A percentile compares a stretch with the other conserved stretches of the same genome.
phyloP scores from a whole-genome alignment of 2,888 invertebrate genomes.

The Aproaerema taeniolella region DNA sequence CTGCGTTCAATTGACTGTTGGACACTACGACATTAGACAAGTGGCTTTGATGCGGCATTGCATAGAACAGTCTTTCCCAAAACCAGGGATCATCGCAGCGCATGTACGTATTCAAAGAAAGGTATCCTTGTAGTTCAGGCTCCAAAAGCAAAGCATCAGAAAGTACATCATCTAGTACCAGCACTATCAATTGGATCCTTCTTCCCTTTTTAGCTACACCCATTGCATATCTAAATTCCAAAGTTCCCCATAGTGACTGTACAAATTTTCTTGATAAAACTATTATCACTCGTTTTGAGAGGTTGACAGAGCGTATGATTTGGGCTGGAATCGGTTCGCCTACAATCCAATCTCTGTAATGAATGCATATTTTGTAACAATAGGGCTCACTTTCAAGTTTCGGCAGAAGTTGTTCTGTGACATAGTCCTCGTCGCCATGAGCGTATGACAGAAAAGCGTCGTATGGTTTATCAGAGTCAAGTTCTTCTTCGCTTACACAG shows the following conservation, averaged over 20 bases:
- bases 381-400: slow-evolving; percentile 79
- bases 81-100: slow-evolving; percentile 89
- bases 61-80: slow-evolving; percentile 85
- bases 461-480: slow-evolving; percentile 53
- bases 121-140: slow-evolving; percentile 78
- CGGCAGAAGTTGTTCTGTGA: slow-evolving; percentile 80
- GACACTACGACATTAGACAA: no score
- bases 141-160: slow-evolving; percentile 1
- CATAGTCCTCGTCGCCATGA: slow-evolving; percentile 85
- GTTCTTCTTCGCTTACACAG: slow-evolving; percentile 1
- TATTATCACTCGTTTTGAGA: slow-evolving; percentile 70
- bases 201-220: slow-evolving; percentile 40
- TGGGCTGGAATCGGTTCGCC: slow-evolving; percentile 86
- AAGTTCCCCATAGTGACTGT: slow-evolving; percentile 80
- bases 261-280: slow-evolving; percentile 36
- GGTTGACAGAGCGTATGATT: slow-evolving; percentile 85
- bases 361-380: slow-evolving; percentile 81
- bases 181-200: slow-evolving; percentile 83
- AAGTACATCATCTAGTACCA: slow-evolving; percentile 80
- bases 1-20: no score
- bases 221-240: slow-evolving; percentile 80
- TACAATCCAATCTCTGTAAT: slow-evolving; percentile 85
- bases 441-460: slow-evolving; percentile 91
- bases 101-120: slow-evolving; percentile 85
- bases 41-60: slow-evolving; percentile 18